Percentiles rank a stretch among this genome's conserved stretches.
phyloP scores from a whole-genome alignment of 37 sponge, comb jelly and placozoan genomes.

The Hormiphora californensis region DNA sequence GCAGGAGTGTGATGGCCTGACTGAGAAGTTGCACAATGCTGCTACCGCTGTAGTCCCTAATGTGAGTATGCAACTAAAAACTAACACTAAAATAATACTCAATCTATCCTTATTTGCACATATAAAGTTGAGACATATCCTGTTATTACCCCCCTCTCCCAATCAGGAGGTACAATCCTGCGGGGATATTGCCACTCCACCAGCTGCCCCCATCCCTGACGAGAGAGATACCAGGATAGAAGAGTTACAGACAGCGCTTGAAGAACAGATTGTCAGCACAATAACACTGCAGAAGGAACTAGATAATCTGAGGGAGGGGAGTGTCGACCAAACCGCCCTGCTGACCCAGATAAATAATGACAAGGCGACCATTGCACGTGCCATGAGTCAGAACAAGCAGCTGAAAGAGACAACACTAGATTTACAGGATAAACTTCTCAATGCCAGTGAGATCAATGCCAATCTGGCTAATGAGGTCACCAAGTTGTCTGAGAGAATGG shows the following conservation, averaged over 20 bases:
- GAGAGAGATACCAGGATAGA: neutral
- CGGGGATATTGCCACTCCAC: too few species aligned
- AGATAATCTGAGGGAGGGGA: conserved; percentile 25
- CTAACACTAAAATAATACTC: too few species aligned
- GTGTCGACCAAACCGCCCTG: conserved; percentile 19
- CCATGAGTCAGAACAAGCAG: conserved; percentile 51
- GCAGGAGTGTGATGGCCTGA: too few species aligned
- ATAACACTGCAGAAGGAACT: conserved; percentile 15
- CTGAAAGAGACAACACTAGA: conserved; percentile 29
- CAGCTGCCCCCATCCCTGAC: too few species aligned
- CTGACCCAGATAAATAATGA: conserved; percentile 51
- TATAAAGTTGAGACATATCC: too few species aligned
- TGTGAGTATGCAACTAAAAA: too few species aligned
- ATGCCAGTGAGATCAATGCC: conserved; percentile 29
- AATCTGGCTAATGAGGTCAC: conserved; percentile 40
- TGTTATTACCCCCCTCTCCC: too few species aligned
- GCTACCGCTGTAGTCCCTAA: too few species aligned
- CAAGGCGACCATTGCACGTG: conserved; percentile 46
- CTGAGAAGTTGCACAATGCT: too few species aligned
- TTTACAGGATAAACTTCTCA: conserved; percentile 25
- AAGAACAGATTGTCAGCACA: conserved; percentile 8
- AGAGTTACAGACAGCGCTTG: neutral
- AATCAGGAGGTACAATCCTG: too few species aligned
- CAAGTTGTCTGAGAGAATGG: too few species aligned
- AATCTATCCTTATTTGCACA: too few species aligned